A percentile compares a stretch with the other conserved stretches of the same genome.
Conservation (phyloP, 2,888 invertebrate genomes). For the Diloba caeruleocephala region DNA sequence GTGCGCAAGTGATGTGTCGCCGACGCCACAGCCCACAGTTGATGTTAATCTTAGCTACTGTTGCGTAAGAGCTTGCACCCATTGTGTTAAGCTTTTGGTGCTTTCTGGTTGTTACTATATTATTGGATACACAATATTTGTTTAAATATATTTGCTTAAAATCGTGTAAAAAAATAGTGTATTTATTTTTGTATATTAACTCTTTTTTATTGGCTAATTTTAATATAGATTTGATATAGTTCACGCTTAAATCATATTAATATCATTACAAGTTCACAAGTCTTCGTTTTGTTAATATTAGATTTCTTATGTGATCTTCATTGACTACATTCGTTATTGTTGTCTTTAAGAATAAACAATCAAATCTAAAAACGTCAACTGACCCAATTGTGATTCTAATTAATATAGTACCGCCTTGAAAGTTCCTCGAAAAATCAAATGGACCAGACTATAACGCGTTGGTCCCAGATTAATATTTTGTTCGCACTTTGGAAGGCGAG, state of each 20-base stretch:
- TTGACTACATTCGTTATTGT: not conserved
- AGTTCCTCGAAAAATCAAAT: constrained; percentile 54
- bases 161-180: no score
- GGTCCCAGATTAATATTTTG: constrained; percentile 48
- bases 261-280: not conserved
- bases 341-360: not conserved
- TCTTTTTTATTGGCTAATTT: not conserved
- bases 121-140: constrained; percentile 26
- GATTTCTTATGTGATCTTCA: not conserved
- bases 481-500: constrained; percentile 53
- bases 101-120: constrained; percentile 37
- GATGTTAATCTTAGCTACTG: constrained; percentile 59
- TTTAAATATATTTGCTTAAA: constrained; percentile 7
- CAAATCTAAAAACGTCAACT: constrained; percentile 5
- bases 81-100: constrained; percentile 40
- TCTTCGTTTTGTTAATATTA: not conserved
- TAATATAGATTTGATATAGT: not conserved
- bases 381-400: constrained; percentile 25
- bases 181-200: no score
- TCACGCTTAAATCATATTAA: not conserved
- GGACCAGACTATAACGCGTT: constrained; percentile 46
- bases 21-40: constrained; percentile 60
- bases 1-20: constrained; percentile 48
- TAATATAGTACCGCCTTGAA: constrained; percentile 18
- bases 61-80: constrained; percentile 46